Evolutionary conservation across 2,888 invertebrate genomes (phyloP).

Genomic region (Rhimphoctona megacephalus): DNA sequence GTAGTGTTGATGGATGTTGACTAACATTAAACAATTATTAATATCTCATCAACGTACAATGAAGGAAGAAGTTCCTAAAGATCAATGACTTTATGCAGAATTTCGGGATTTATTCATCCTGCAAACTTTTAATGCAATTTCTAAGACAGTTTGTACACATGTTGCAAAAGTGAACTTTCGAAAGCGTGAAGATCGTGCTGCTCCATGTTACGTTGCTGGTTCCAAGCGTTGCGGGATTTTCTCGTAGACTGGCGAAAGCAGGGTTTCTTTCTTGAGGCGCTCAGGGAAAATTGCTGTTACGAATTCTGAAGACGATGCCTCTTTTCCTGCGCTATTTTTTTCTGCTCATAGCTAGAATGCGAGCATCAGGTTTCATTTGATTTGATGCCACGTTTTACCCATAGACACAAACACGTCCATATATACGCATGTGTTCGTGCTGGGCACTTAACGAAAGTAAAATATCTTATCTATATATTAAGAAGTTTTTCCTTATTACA

Average conservation of each 20-base stretch:
- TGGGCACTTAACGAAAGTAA: slow-evolving; percentile 28
- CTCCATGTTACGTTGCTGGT: slow-evolving; percentile 1
- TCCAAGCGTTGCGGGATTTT: slow-evolving; percentile 1
- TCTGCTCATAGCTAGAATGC: not conserved
- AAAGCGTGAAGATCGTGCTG: slow-evolving; percentile 33
- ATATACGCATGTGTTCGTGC: not conserved
- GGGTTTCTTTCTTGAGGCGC: slow-evolving; percentile 10
- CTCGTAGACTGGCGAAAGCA: slow-evolving; percentile 29
- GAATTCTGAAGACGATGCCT: slow-evolving; percentile 36
- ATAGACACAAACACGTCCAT: not conserved
- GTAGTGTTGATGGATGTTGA: not conserved
- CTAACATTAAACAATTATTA: not conserved
- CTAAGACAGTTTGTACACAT: not conserved
- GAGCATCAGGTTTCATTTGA: slow-evolving; percentile 28
- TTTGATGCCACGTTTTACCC: not conserved
- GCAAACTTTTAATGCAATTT: not conserved
- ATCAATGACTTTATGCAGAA: not conserved
- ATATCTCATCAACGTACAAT: not conserved
- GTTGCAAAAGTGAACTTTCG: slow-evolving; percentile 13
- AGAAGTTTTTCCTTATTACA: not conserved
- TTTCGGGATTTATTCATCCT: no score
- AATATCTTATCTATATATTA: slow-evolving; percentile 2
- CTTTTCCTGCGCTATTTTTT: not conserved
- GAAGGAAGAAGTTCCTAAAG: not conserved
- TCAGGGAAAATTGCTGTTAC: slow-evolving; percentile 48